Conservation (phyloP, 2,113 vertebrate genomes). For the Chascanopsetta lugubris region DNA sequence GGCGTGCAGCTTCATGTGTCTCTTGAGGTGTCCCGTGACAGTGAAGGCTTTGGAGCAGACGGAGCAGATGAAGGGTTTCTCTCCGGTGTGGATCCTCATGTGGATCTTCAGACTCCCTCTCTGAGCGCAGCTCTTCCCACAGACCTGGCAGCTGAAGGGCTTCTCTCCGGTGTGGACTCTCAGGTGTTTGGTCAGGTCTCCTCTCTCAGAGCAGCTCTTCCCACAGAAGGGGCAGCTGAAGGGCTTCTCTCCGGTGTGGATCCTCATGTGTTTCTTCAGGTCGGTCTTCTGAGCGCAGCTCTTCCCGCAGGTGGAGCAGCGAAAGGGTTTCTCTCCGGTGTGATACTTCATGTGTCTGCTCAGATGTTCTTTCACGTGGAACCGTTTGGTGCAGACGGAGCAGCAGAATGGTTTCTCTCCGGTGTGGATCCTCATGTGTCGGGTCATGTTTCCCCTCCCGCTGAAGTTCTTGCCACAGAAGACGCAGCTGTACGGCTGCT, state of each 20-base stretch:
- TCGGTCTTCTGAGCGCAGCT: slow-evolving; percentile 26
- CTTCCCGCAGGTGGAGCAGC: slow-evolving; percentile 24
- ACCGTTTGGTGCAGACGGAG: neutral
- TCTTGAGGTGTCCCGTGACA: slow-evolving; percentile 34
- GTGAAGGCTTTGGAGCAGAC: slow-evolving; percentile 32
- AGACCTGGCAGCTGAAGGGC: slow-evolving; percentile 35
- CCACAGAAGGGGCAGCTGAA: slow-evolving; percentile 38
- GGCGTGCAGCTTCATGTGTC: slow-evolving; percentile 39
- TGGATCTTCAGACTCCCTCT: slow-evolving; percentile 44
- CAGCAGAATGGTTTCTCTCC: slow-evolving; percentile 39
- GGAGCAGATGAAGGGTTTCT: slow-evolving; percentile 29
- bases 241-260: slow-evolving; percentile 38
- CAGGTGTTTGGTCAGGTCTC: slow-evolving; percentile 45
- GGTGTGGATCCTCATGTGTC: slow-evolving; percentile 50
- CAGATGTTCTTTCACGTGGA: slow-evolving; percentile 33
- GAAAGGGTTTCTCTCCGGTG: slow-evolving; percentile 27
- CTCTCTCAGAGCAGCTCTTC: slow-evolving; percentile 30
- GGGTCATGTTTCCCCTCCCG: slow-evolving; percentile 50
- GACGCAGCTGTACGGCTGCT: slow-evolving; percentile 57
- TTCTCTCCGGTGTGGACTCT: slow-evolving; percentile 35
- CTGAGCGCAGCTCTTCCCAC: slow-evolving; percentile 29
- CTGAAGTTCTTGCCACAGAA: slow-evolving; percentile 60
- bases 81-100: slow-evolving; percentile 34
- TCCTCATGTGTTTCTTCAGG: slow-evolving; percentile 42
- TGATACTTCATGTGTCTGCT: slow-evolving; percentile 37